These are phyloP conservation scores for Crepidodera aurea DNA, from an alignment of 2,888 invertebrate genomes.

Conservation along the genomic window DNA sequence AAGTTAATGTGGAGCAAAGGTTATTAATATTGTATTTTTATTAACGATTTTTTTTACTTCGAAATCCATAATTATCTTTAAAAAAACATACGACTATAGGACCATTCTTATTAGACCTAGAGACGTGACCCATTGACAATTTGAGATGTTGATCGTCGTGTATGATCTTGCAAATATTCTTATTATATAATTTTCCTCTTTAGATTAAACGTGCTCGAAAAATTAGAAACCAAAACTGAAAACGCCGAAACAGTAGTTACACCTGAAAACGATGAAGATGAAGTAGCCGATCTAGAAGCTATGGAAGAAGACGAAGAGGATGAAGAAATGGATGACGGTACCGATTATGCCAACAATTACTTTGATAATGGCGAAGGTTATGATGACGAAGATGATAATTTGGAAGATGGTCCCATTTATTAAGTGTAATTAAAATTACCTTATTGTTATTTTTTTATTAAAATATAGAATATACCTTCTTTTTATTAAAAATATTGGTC, in stretches of 20 bases:
- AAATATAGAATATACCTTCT: too few species aligned
- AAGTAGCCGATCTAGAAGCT: slow-evolving; percentile 65
- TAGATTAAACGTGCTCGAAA: slow-evolving; percentile 65
- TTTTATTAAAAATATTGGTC: too few species aligned
- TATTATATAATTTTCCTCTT: too few species aligned
- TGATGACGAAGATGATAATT: slow-evolving; percentile 86
- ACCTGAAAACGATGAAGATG: slow-evolving; percentile 64
- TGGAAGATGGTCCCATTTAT: slow-evolving; percentile 85
- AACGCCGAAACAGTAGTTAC: slow-evolving; percentile 41
- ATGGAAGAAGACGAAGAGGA: slow-evolving; percentile 70
- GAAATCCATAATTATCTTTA: background rate
- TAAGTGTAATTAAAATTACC: slow-evolving; percentile 53
- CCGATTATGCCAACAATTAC: slow-evolving; percentile 86
- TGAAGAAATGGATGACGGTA: slow-evolving; percentile 88
- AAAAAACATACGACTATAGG: too few species aligned
- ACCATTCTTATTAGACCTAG: too few species aligned
- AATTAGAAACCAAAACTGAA: slow-evolving; percentile 67
- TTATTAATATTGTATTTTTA: slow-evolving; percentile 22
- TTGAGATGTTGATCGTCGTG: too few species aligned
- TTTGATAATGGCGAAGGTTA: slow-evolving; percentile 89
- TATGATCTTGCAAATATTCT: too few species aligned
- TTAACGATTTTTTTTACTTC: slow-evolving; percentile 1
- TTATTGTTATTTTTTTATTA: too few species aligned
- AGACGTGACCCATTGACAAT: too few species aligned
- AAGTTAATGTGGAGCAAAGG: slow-evolving; percentile 46